Conservation (phyloP, 1,140 invertebrate species). For the Heliconius congener region DNA sequence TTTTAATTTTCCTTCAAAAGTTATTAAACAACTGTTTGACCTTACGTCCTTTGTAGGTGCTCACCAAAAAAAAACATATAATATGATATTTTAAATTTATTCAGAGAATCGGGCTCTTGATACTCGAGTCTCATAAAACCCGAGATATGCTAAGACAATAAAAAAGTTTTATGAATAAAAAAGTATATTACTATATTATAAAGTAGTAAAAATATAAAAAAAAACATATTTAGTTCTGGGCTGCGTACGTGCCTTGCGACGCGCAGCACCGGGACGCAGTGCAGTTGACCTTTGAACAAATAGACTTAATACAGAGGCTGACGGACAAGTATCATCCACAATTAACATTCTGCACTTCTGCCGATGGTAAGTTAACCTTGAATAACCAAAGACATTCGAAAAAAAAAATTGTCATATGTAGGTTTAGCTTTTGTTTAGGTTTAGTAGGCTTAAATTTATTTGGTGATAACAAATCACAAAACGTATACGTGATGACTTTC, state of each 20-base stretch:
- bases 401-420: neutral
- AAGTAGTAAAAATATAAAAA: neutral
- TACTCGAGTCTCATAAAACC: neutral
- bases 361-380: constrained; percentile 83
- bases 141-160: neutral
- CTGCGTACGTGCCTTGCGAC: constrained; percentile 91
- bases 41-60: too few species aligned
- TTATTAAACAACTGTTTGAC: too few species aligned
- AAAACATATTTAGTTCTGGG: constrained; percentile 88
- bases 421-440: neutral
- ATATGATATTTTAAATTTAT: too few species aligned
- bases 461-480: neutral
- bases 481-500: too few species aligned
- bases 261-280: constrained; percentile 93
- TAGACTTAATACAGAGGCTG: constrained; percentile 92
- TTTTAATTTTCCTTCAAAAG: too few species aligned
- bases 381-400: neutral
- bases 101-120: too few species aligned
- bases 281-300: constrained; percentile 92
- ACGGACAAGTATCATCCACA: constrained; percentile 90
- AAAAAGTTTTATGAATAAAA: neutral
- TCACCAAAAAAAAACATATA: too few species aligned
- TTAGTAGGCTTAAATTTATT: neutral
- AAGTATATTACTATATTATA: neutral
- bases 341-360: constrained; percentile 89